Percentiles rank a stretch among this genome's conserved stretches.
These are phyloP conservation scores for Dryoscopus gambensis DNA, from an alignment of 2,113 vertebrate species.

Conservation along the genomic window DNA sequence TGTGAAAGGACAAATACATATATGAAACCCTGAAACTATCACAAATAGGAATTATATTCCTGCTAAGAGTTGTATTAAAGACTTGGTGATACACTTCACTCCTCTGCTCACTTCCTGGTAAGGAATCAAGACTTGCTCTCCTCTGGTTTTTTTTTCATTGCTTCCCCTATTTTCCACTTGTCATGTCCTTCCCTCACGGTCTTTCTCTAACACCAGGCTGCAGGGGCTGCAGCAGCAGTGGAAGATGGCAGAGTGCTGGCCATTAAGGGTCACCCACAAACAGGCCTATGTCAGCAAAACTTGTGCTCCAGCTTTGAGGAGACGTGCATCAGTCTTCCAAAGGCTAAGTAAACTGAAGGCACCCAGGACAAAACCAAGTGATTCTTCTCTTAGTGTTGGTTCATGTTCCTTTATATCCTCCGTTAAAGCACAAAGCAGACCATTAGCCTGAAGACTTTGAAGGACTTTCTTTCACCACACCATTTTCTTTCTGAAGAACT, in stretches of 20 bases:
- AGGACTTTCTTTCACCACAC: not conserved
- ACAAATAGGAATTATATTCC: not conserved
- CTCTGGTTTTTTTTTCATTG: not conserved
- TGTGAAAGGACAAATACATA: not conserved
- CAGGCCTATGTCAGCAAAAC: not conserved
- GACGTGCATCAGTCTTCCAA: not conserved
- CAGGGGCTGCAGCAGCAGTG: not conserved
- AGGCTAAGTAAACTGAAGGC: not conserved
- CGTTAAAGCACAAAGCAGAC: not conserved
- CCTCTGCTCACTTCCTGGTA: not conserved
- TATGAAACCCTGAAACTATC: not conserved
- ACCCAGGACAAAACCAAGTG: not conserved
- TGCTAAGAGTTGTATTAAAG: not conserved
- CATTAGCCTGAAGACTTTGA: not conserved
- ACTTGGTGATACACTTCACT: not conserved
- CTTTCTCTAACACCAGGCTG: not conserved
- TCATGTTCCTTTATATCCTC: not conserved
- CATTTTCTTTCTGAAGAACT: not conserved
- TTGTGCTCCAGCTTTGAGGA: not conserved
- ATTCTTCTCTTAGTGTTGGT: not conserved
- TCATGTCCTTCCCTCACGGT: rapidly evolving
- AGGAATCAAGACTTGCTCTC: not conserved
- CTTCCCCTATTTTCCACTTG: not conserved
- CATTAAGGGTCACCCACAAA: rapidly evolving
- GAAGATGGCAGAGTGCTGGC: not conserved